Base-by-base conservation (phyloP, 1,140 invertebrate species). In the Drosophila arizonae region DNA sequence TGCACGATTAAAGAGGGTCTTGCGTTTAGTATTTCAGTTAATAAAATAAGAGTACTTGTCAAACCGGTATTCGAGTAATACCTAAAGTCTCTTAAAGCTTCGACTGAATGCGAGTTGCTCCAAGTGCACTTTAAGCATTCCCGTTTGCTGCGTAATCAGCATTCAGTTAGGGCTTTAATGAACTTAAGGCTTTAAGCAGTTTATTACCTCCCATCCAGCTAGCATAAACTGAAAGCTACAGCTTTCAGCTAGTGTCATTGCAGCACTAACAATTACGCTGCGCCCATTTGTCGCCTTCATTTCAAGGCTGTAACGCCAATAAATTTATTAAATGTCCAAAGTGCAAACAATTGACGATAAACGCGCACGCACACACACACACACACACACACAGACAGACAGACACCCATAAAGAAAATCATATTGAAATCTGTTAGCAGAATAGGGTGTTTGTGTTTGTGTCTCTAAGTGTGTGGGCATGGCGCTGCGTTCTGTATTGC, bases 301-400 rank as follows among this genome's bases (percentile, higher is more conserved):
- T 86, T 81, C 82, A 87, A 76, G 82, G 69, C 76, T 70, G 57
- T 55, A 68, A 51, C 57, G 72, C 76, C 79, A 74, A 86, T 86
- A 87, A 86, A 86, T 86, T 86, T 82, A 82, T 81, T 87, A 82
- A 86, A 86, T 87, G 82, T 67, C 76, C 76, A 79, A 55, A 79
- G 72, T 70, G 50, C 71, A 87, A 70, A 86, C 75, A 86, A 78
- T 51, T 63, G 58, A 50, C 52, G 60, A 63, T 28, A 71, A 51
- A 68, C 64, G 72, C 72, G 63, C 73, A 64, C 54, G 54, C n/a
- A 52, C 45, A 33, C 17, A 21, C 72, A 54, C 60, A 60, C 58
- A 30, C 43, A 52, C 61, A 70, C 48, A 41, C 55, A 60, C 58
- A 30, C 43, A 52, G 57, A 70, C 48, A 41, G 50, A 33, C 33